Conservation (phyloP, 1,140 invertebrate species). For the Papilio xuthus region DNA sequence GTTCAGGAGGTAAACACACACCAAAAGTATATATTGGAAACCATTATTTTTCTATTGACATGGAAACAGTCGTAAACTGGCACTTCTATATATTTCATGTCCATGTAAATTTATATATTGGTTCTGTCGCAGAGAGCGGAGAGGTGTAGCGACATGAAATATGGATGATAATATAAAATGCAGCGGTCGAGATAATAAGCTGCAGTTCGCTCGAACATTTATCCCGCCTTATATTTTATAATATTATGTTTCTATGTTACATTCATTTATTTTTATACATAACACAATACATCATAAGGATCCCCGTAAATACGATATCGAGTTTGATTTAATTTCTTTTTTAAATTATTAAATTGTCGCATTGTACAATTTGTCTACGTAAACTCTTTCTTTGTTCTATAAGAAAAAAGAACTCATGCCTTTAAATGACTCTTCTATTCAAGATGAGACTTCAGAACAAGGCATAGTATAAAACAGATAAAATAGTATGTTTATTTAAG, state of each 20-base stretch:
- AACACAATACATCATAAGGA: not conserved
- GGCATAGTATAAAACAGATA: too few species aligned
- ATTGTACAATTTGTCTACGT: too few species aligned
- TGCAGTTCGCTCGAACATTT: constrained; percentile 14
- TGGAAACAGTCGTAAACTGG: not conserved
- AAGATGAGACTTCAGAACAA: too few species aligned
- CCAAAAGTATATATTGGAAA: too few species aligned
- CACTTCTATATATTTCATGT: not conserved
- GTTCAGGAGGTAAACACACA: too few species aligned
- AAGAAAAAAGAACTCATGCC: too few species aligned
- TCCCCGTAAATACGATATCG: not conserved
- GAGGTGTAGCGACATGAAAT: constrained; percentile 13
- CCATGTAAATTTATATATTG: not conserved
- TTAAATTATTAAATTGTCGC: not conserved
- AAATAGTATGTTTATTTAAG: not conserved
- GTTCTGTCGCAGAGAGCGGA: not conserved
- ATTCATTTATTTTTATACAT: constrained; percentile 8
- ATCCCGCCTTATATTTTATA: not conserved
- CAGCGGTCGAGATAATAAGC: constrained; percentile 1
- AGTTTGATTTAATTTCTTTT: not conserved
- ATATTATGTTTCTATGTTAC: not conserved
- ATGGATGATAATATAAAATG: constrained; percentile 21
- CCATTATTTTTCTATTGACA: too few species aligned
- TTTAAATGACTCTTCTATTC: too few species aligned
- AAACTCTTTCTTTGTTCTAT: too few species aligned